These are phyloP conservation scores for Neolamprologus multifasciatus DNA, from an alignment of 2,797 vertebrate species.

Conservation along the genomic window DNA sequence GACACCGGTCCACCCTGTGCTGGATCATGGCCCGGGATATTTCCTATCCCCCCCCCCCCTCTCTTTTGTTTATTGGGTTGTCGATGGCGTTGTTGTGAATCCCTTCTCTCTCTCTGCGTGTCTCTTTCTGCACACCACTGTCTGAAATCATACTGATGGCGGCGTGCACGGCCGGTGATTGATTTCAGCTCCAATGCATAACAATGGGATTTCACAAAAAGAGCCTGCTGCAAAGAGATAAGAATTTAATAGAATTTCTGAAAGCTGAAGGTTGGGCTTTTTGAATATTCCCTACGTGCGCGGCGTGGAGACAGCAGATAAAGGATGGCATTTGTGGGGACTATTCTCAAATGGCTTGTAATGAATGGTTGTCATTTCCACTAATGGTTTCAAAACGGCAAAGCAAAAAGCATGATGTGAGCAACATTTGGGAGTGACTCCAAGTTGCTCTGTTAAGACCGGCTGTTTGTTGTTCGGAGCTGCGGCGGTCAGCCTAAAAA, in stretches of 20 bases:
- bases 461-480: conserved; percentile 5
- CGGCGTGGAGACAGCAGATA: conserved; percentile 85
- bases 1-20: neutral
- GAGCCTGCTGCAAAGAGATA: conserved; percentile 92
- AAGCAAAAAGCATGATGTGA: conserved; percentile 60
- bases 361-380: conserved; percentile 86
- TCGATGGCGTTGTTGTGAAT: conserved; percentile 53
- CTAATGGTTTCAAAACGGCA: conserved; percentile 79
- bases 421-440: conserved; percentile 69
- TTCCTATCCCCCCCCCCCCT: neutral
- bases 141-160: conserved; percentile 81
- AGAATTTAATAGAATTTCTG: conserved; percentile 96
- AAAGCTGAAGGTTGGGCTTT: conserved; percentile 90
- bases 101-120: conserved; percentile 15
- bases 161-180: conserved; percentile 75
- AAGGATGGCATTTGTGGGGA: conserved; percentile 86
- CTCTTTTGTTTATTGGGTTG: conserved; percentile 71
- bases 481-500: neutral
- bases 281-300: conserved; percentile 85
- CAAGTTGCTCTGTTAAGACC: conserved; percentile 60
- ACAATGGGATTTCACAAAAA: conserved; percentile 86
- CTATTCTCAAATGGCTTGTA: conserved; percentile 83
- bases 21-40: conserved; percentile 2
- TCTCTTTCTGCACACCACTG: conserved; percentile 32
- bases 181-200: conserved; percentile 85